phyloP scores from a whole-genome alignment of 2,888 invertebrate species.

The Camptogramma bilineatum region DNA sequence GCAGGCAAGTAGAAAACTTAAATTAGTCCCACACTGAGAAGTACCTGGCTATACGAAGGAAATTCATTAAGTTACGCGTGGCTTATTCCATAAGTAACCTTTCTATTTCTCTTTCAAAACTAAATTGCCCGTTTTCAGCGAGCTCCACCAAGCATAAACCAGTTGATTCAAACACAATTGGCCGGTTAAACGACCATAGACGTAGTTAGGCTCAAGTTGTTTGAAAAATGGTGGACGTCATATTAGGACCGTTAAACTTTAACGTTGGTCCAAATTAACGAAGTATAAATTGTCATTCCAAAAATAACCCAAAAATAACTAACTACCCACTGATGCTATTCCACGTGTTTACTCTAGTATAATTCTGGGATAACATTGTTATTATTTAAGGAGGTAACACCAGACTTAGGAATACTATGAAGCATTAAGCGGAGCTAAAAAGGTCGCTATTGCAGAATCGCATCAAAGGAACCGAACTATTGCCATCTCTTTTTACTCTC shows the following conservation, averaged over 20 bases:
- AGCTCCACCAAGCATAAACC: conserved; percentile 41
- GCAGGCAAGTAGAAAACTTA: neutral
- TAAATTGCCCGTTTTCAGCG: conserved; percentile 27
- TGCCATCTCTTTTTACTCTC: too few species aligned
- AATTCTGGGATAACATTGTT: too few species aligned
- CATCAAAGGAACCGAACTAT: too few species aligned
- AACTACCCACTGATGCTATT: too few species aligned
- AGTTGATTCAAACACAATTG: conserved; percentile 53
- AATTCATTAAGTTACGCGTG: neutral
- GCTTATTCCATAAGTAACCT: conserved; percentile 9
- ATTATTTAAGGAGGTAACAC: too few species aligned
- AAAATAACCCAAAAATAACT: too few species aligned
- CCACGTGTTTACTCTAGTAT: too few species aligned
- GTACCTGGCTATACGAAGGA: neutral
- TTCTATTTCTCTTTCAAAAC: conserved; percentile 20
- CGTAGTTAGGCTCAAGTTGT: neutral
- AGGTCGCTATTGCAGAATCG: too few species aligned
- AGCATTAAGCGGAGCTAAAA: too few species aligned
- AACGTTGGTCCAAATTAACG: too few species aligned
- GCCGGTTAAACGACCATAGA: conserved; percentile 40
- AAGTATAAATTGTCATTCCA: too few species aligned
- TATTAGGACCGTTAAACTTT: neutral
- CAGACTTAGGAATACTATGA: too few species aligned
- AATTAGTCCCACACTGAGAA: neutral
- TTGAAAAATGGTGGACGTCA: neutral